phyloP scores from a whole-genome alignment of 1,140 invertebrate genomes.

The Scaptodrosophila lebanonensis region DNA sequence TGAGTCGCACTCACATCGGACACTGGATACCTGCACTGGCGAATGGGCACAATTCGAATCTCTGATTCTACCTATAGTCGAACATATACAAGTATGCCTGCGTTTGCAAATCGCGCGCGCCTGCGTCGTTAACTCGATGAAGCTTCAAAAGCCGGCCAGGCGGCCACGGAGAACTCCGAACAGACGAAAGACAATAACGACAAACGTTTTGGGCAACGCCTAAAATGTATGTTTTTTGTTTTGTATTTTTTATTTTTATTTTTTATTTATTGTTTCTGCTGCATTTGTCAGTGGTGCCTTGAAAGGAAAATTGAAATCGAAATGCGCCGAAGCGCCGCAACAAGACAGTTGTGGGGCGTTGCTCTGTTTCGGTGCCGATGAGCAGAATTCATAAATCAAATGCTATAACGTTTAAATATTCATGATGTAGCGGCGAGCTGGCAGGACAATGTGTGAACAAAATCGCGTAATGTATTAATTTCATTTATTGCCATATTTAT shows the following conservation, averaged over 20 bases:
- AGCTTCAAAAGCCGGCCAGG: background rate
- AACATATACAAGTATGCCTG: too few relatives aligned
- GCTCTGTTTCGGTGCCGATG: conserved; percentile 14
- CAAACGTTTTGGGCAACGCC: conserved; percentile 50
- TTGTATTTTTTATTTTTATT: conserved; percentile 7
- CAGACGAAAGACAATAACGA: too few relatives aligned
- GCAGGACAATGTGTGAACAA: conserved; percentile 62
- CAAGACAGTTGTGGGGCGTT: conserved; percentile 16
- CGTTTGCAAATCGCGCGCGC: conserved; percentile 50
- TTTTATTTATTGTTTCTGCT: too few relatives aligned
- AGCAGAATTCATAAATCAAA: conserved; percentile 56
- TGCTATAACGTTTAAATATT: conserved; percentile 61
- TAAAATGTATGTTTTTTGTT: conserved; percentile 59
- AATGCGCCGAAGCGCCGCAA: conserved; percentile 35
- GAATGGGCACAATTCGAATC: conserved; percentile 52
- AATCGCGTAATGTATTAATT: conserved; percentile 66
- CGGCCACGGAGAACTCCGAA: conserved; percentile 4
- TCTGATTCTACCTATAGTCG: too few relatives aligned
- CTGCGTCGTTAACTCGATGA: conserved; percentile 16
- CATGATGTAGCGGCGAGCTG: too few relatives aligned
- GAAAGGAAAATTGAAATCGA: too few relatives aligned
- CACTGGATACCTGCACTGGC: conserved; percentile 56
- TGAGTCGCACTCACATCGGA: conserved; percentile 5
- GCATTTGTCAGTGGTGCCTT: too few relatives aligned
- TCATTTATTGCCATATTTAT: conserved; percentile 71